Conservation (phyloP, 2,113 vertebrate genomes). For the Pachypanchax playfairii region DNA sequence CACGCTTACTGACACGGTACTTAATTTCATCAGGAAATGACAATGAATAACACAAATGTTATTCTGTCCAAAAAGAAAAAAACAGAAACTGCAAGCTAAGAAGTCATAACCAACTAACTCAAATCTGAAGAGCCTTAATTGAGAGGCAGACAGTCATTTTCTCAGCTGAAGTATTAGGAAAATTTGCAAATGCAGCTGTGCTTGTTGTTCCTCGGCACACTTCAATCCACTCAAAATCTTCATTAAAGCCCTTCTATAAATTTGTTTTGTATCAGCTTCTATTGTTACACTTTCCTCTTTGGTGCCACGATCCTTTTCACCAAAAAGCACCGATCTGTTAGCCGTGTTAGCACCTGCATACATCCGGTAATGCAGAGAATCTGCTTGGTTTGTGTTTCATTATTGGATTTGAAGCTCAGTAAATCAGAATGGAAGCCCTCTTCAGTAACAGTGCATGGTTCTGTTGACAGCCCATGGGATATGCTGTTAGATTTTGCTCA, state of each 20-base stretch:
- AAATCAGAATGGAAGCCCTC: conserved; percentile 16
- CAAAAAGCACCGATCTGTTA: neutral
- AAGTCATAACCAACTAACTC: conserved; percentile 1
- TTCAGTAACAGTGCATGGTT: conserved; percentile 30
- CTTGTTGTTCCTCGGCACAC: conserved; percentile 52
- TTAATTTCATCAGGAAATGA: conserved; percentile 12
- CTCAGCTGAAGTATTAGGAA: conserved; percentile 31
- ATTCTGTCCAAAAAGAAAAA: conserved; percentile 34
- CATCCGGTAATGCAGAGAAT: conserved; percentile 2
- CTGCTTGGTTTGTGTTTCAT: conserved; percentile 22
- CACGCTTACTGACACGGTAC: conserved; percentile 18
- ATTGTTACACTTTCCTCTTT: conserved; percentile 21
- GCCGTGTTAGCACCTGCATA: neutral
- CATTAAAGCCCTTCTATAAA: conserved; percentile 46
- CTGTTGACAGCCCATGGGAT: conserved; percentile 27
- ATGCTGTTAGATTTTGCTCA: conserved; percentile 44
- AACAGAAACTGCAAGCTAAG: conserved; percentile 27
- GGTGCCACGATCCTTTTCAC: conserved; percentile 3
- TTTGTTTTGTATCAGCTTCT: conserved; percentile 53
- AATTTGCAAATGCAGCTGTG: conserved; percentile 51
- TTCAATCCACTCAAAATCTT: conserved; percentile 54
- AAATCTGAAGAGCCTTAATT: conserved; percentile 12
- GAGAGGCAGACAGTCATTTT: conserved; percentile 34
- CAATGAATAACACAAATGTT: conserved; percentile 27
- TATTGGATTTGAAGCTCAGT: conserved; percentile 1